phyloP scores from a whole-genome alignment of 1,140 invertebrate genomes.

The Cyclina sinensis region DNA sequence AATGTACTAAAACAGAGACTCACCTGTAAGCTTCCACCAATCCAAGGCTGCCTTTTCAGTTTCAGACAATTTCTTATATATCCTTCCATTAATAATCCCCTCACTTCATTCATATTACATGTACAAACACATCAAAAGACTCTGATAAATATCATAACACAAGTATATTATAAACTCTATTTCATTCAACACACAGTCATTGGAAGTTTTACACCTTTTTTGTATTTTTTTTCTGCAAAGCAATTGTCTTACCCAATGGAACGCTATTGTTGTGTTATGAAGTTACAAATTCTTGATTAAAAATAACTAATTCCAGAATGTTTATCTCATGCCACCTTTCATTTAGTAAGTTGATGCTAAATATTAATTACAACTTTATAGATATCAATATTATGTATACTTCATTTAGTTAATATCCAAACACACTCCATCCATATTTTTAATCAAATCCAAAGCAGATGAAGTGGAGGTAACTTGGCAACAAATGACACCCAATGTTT shows the following conservation, averaged over 20 bases:
- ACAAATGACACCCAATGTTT: conserved; percentile 50
- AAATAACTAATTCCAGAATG: neutral
- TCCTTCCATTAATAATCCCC: conserved; percentile 16
- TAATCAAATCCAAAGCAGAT: neutral
- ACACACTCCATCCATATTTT: conserved; percentile 5
- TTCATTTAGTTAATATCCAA: neutral
- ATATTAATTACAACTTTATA: conserved; percentile 9
- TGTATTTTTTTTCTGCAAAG: too few species aligned
- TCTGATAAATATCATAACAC: neutral
- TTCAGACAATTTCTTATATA: neutral
- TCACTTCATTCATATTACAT: neutral
- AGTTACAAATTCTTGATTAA: neutral
- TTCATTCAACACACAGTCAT: too few species aligned
- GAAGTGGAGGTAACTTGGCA: conserved; percentile 19
- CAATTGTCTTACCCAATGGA: too few species aligned
- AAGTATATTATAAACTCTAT: too few species aligned
- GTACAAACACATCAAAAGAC: neutral
- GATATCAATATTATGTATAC: neutral
- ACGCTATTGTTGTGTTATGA: too few species aligned
- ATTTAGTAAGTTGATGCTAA: conserved; percentile 20
- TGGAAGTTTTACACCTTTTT: too few species aligned
- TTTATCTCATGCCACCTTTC: neutral
- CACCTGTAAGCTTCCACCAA: conserved; percentile 36
- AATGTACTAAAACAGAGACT: neutral
- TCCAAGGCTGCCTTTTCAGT: conserved; percentile 19